Conservation (phyloP, 1,140 invertebrate species). For the Agrypnia vestita region DNA sequence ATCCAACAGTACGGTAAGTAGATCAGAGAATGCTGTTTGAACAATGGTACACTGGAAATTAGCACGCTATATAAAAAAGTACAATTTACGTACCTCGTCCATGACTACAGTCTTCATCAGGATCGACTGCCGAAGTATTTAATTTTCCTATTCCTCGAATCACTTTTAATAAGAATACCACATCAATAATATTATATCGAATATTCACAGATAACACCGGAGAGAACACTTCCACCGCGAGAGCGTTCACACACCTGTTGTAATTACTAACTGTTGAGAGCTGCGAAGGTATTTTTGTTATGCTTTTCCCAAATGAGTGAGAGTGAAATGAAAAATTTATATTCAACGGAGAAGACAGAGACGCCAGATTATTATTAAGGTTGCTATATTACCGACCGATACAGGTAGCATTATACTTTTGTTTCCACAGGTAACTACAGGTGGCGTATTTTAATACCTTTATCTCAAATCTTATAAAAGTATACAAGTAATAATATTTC, state of each 20-base stretch:
- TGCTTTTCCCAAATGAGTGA: slow-evolving; percentile 44
- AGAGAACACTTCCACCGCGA: slow-evolving; percentile 44
- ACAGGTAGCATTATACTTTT: slow-evolving; percentile 33
- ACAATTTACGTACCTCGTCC: slow-evolving; percentile 52
- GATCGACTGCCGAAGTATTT: neutral
- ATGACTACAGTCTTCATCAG: slow-evolving; percentile 53
- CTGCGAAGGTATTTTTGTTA: slow-evolving; percentile 47
- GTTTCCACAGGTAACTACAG: slow-evolving; percentile 31
- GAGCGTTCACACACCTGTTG: slow-evolving; percentile 53
- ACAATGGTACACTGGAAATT: slow-evolving; percentile 56
- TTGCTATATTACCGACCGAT: slow-evolving; percentile 33
- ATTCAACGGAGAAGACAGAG: slow-evolving; percentile 25
- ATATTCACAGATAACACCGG: slow-evolving; percentile 37
- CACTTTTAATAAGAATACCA: slow-evolving; percentile 37
- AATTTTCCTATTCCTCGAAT: slow-evolving; percentile 30
- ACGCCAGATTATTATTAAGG: slow-evolving; percentile 7
- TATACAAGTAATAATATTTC: too few relatives aligned
- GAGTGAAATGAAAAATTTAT: slow-evolving; percentile 43
- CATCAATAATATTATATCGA: slow-evolving; percentile 39
- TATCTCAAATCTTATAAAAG: too few relatives aligned
- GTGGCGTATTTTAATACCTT: slow-evolving; percentile 2
- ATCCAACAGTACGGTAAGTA: slow-evolving; percentile 54
- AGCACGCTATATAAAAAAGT: slow-evolving; percentile 48
- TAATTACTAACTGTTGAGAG: slow-evolving; percentile 43
- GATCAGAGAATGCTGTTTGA: slow-evolving; percentile 59